Percentiles rank a stretch among this genome's conserved stretches.
These are phyloP conservation scores for Zoroaster sp. DNA, from an alignment of 53 echinoderm and acorn worm species.

Conservation along the genomic window DNA sequence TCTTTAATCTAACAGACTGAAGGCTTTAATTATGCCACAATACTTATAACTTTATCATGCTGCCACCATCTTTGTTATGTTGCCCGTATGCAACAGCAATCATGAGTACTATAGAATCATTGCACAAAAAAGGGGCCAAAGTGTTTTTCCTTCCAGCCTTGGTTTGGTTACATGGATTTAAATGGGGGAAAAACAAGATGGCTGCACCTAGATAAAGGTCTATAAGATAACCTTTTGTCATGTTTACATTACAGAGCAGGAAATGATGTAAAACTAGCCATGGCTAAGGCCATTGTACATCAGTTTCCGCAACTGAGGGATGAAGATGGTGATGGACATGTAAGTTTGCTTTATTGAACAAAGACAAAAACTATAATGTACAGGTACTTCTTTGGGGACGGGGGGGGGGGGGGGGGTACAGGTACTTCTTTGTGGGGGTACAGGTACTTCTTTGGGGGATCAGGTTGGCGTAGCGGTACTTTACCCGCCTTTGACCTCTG, in stretches of 20 bases:
- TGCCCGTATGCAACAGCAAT: no score
- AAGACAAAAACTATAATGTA: background rate
- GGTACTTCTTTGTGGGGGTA: background rate
- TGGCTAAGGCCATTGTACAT: conserved; percentile 12
- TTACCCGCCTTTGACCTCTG: no score
- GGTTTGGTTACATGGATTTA: no score
- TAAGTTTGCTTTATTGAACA: background rate
- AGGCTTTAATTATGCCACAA: no score
- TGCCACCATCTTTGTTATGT: no score
- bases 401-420: background rate
- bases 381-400: background rate
- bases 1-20: no score
- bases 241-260: background rate
- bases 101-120: no score
- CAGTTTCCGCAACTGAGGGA: conserved; percentile 21
- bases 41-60: no score
- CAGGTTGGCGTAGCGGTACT: background rate
- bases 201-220: no score
- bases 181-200: no score
- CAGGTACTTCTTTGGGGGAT: background rate
- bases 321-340: conserved; percentile 40
- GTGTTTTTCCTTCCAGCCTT: no score
- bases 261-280: conserved; percentile 10
- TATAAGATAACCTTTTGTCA: background rate
- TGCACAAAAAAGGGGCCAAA: no score